Evolutionary conservation across 2,888 invertebrate genomes (phyloP).

Genomic region (Podotricha telesiphe): DNA sequence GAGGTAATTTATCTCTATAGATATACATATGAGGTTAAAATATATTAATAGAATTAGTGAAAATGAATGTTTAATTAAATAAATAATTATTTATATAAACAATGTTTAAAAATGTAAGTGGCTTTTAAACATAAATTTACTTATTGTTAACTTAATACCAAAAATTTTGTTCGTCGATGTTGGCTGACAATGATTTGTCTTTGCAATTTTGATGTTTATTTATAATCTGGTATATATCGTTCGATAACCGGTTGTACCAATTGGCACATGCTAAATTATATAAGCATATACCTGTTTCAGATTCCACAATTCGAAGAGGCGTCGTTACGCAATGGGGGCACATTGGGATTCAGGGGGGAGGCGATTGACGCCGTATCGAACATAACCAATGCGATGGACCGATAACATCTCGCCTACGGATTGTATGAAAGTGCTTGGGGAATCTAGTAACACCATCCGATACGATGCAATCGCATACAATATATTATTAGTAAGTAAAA

Average conservation of each 20-base stretch:
- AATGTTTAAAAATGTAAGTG: neutral
- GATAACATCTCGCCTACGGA: constrained; percentile 70
- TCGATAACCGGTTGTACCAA: constrained; percentile 42
- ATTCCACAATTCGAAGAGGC: constrained; percentile 51
- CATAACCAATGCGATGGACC: constrained; percentile 49
- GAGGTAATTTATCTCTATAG: too few species aligned
- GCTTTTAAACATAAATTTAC: neutral
- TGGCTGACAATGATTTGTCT: neutral
- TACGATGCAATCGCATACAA: constrained; percentile 11
- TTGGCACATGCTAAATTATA: constrained; percentile 49
- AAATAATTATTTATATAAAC: too few species aligned
- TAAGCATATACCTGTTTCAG: constrained; percentile 53
- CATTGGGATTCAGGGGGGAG: constrained; percentile 58
- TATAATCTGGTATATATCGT: constrained; percentile 34
- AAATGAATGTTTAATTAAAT: too few species aligned
- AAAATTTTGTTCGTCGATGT: neutral
- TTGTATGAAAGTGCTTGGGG: constrained; percentile 56
- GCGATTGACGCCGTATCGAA: constrained; percentile 52
- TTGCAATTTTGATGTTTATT: neutral
- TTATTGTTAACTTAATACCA: neutral
- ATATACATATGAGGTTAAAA: too few species aligned
- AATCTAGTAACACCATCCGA: constrained; percentile 29
- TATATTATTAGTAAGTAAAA: too few species aligned
- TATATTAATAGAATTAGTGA: too few species aligned
- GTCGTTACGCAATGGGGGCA: constrained; percentile 56